Percentiles rank a stretch among this genome's conserved stretches.
Conservation (phyloP, 2,888 invertebrate species). For the Nomada lathburiana region DNA sequence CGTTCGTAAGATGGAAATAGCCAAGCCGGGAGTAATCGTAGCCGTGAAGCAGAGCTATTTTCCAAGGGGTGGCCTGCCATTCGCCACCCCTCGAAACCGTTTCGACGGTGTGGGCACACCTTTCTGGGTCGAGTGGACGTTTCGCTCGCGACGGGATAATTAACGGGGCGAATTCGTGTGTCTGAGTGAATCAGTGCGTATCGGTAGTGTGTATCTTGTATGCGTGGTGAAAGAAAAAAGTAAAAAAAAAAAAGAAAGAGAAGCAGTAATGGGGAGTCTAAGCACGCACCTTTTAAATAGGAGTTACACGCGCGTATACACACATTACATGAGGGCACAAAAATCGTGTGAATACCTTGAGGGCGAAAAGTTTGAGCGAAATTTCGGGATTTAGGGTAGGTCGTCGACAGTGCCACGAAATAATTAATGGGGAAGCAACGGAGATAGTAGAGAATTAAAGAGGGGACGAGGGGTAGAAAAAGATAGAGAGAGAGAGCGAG, state of each 20-base stretch:
- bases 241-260: no score
- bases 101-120: slow-evolving; percentile 26
- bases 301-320: slow-evolving; percentile 31
- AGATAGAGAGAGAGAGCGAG: slow-evolving; percentile 20
- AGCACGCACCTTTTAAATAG: slow-evolving; percentile 51
- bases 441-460: slow-evolving; percentile 19
- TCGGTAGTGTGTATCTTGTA: neutral
- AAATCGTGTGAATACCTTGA: slow-evolving; percentile 32
- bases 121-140: slow-evolving; percentile 61
- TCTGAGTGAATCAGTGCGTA: neutral
- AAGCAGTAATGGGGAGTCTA: neutral
- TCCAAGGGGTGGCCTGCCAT: slow-evolving; percentile 41
- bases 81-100: slow-evolving; percentile 16
- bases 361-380: neutral
- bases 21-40: slow-evolving; percentile 50
- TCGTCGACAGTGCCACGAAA: slow-evolving; percentile 37
- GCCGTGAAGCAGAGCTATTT: slow-evolving; percentile 56
- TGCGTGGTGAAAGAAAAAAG: neutral
- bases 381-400: slow-evolving; percentile 25
- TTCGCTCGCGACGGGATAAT: slow-evolving; percentile 57
- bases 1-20: slow-evolving; percentile 39
- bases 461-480: slow-evolving; percentile 12
- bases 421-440: slow-evolving; percentile 41
- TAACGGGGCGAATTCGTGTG: slow-evolving; percentile 44
- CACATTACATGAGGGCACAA: slow-evolving; percentile 33